Base-by-base conservation (phyloP, 92 coral and sea anemone genomes). In the Paragorgia papillata region DNA sequence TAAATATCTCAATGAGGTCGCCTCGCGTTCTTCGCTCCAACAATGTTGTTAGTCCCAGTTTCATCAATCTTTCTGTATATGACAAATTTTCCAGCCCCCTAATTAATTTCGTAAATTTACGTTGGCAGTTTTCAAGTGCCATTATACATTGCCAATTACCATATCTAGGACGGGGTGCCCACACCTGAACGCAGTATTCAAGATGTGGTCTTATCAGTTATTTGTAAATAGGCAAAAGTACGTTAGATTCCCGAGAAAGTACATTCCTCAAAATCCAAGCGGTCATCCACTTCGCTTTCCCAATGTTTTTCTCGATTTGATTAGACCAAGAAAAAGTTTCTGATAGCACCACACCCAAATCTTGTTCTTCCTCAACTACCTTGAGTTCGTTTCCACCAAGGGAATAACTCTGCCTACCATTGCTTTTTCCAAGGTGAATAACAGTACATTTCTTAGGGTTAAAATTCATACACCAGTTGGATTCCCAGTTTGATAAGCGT, bases 1-100 rank as follows among this genome's bases (percentile, higher is more conserved):
- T 76, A 40, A 34, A 76, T 13, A 58, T 56, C 37, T 79, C 66
- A 30, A 79, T 65, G n/a, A 79, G 43, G 54, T 66, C 84, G n/a
- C 79, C 77, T 27, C 84, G 39, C 17, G 28, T 55, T 65, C 79
- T n/a, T 40, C 78, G 24, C 27, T 66, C 54, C 74, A 22, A 51
- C 49, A 63, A 24, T 19, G 66, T 66, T 54, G 84, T 66, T 20
- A 79, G 50, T 10, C 65, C 32, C 48, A 43, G 33, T 21, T 53
- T 31, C 63, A 20, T 37, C 13, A 66, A 26, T 55, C 77, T 43
- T 33, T 24, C 65, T 26, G 21, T n/a, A 40, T 63, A 77, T 30
- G 61, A 37, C 34, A 66, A 62, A 34, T 43, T 7, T 14, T 48
- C 71, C 49, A 60, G 21, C 19, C 73, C 73, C 7, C 46, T 53